Percentiles rank a stretch among this genome's conserved stretches.
Evolutionary conservation across 2,113 vertebrate genomes (phyloP).

Genomic region (Globicephala melas): DNA sequence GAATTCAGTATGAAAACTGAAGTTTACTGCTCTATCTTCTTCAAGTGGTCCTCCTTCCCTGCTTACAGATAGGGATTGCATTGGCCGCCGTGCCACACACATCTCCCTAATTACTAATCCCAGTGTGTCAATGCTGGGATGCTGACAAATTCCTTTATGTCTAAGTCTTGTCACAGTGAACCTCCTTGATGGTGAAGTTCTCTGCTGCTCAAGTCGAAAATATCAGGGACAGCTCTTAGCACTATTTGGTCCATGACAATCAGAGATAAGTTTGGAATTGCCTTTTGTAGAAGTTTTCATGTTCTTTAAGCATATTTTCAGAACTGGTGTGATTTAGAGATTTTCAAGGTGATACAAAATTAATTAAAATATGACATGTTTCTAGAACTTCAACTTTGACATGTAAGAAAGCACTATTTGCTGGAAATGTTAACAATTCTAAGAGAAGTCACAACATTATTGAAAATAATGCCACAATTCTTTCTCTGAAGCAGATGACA

Average conservation of each 20-base stretch:
- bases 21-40: not conserved
- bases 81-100: rapidly evolving
- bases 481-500: not conserved
- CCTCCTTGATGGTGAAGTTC: not conserved
- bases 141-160: not conserved
- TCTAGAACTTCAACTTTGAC: not conserved
- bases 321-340: not conserved
- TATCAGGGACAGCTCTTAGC: not conserved
- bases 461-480: not conserved
- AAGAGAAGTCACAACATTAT: not conserved
- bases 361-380: not conserved
- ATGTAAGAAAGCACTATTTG: not conserved
- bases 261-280: not conserved
- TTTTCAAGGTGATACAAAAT: not conserved
- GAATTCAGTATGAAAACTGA: not conserved
- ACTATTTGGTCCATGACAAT: not conserved
- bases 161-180: too few relatives aligned
- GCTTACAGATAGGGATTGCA: not conserved
- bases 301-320: not conserved
- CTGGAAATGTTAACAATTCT: not conserved
- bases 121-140: rapidly evolving
- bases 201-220: not conserved
- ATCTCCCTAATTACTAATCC: not conserved
- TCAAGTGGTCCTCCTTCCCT: not conserved
- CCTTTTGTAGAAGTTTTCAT: not conserved